Evolutionary conservation across 2,888 invertebrate species (phyloP).

Genomic region (Cantharis flavilabris): DNA sequence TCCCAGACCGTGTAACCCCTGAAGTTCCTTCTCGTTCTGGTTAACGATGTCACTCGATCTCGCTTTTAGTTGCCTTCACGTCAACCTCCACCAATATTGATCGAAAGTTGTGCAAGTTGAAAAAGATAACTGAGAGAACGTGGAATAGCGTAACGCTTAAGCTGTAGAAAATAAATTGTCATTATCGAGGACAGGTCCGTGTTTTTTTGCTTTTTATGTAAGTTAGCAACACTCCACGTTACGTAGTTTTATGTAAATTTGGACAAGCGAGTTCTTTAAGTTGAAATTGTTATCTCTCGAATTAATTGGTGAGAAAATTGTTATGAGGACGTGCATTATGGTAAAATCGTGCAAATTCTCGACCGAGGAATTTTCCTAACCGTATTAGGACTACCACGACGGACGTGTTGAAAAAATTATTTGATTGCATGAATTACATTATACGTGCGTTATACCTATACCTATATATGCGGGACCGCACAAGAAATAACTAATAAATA

Average conservation of each 20-base stretch:
- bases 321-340: not conserved
- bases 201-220: constrained; percentile 14
- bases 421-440: not conserved
- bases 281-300: not conserved
- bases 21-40: constrained; percentile 47
- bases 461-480: not conserved
- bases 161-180: constrained; percentile 23
- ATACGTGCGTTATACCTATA: not conserved
- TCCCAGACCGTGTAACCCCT: constrained; percentile 44
- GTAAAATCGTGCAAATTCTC: not conserved
- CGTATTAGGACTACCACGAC: not conserved
- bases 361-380: not conserved
- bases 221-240: constrained; percentile 7
- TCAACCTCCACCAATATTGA: not conserved
- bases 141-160: constrained; percentile 17
- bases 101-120: not conserved
- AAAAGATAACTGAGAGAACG: constrained; percentile 10
- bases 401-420: not conserved
- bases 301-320: constrained; percentile 20
- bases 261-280: not conserved
- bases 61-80: constrained; percentile 19
- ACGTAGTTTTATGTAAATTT: constrained; percentile 1
- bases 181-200: constrained; percentile 26
- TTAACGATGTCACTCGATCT: constrained; percentile 44
- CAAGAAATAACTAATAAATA: not conserved